A percentile compares a stretch with the other conserved stretches of the same genome.
These are phyloP conservation scores for Tubiluchus corallicola DNA, from an alignment of 2,888 invertebrate genomes.

Conservation along the genomic window DNA sequence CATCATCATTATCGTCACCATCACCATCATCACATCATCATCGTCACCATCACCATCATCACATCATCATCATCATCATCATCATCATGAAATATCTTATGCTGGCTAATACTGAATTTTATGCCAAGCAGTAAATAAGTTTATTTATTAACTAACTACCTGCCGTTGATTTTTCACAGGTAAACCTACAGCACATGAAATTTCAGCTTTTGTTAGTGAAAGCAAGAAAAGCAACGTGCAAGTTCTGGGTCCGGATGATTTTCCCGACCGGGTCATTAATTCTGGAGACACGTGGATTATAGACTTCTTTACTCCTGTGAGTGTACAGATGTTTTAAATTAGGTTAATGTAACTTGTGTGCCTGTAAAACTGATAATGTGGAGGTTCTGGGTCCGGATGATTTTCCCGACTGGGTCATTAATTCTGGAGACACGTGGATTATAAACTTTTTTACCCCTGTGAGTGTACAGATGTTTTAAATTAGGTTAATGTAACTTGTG, in stretches of 20 bases:
- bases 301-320: constrained; percentile 50
- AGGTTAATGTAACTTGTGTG: too few species aligned
- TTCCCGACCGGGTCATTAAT: constrained; percentile 22
- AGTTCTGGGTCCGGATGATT: constrained; percentile 28
- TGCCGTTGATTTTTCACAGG: constrained; percentile 27
- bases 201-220: constrained; percentile 42
- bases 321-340: constrained; percentile 15
- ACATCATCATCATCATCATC: too few species aligned
- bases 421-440: constrained; percentile 39
- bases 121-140: constrained; percentile 9
- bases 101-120: constrained; percentile 7
- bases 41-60: too few species aligned
- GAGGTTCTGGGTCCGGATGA: constrained; percentile 28
- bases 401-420: constrained; percentile 24
- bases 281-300: constrained; percentile 39
- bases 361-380: too few species aligned
- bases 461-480: too few species aligned
- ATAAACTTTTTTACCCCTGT: constrained; percentile 54
- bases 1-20: too few species aligned
- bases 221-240: constrained; percentile 30
- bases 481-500: too few species aligned
- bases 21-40: too few species aligned
- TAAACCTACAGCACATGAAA: constrained; percentile 21
- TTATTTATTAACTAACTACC: constrained; percentile 35
- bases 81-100: too few species aligned